Evolutionary conservation across 2,888 invertebrate species (phyloP), one percentile per base, ranked within the genome.

Genomic region (Limenitis arthemis): DNA sequence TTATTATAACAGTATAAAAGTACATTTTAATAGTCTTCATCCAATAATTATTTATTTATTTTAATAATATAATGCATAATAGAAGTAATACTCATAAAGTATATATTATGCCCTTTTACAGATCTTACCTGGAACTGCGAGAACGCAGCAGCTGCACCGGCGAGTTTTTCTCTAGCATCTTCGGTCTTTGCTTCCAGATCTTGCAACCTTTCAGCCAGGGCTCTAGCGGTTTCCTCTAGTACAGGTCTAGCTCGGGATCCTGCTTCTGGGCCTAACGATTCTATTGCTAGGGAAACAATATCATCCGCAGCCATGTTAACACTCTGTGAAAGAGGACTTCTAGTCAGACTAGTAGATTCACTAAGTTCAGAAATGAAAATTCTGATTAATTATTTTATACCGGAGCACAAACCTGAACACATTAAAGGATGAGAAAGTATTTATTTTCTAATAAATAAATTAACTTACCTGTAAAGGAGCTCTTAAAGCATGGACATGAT

Each of bases 121-220:
- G 12, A 36, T 61, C 73, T 65, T 58, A 90, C 91, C 79, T 95
- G 94, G 82, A 96, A 96, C 66, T 94, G 93, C 0, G 94, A 90
- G 44, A 95, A 91, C 0, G 95, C 95, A 0, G 93, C 93, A 0
- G 95, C 94, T 0, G 96, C 96, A 0, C 94, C 94, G 59, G 95
- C 94, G 47, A 97, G 76, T 61, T 93, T 90, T 44, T 91, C 91
- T 64, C 92, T 92, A 5, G 95, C 90, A 62, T 95, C 94, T 49
- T 91, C 91, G 4, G 97, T 88, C 61, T 93, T 89, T 0, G 91
- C 89, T 65, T 93, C 91, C 47, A 97, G 80, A 59, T 94, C 94
- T 31, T 91, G 89, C 59, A 94, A 91, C 31, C 94, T 87, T 66
- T 95, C 95, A 1, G 89, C 90, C 32, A 97, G 81, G 31, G 89